Evolutionary conservation across 1,140 invertebrate species (phyloP), one percentile per base, ranked within the genome.

Genomic region (Laupala kohalensis): DNA sequence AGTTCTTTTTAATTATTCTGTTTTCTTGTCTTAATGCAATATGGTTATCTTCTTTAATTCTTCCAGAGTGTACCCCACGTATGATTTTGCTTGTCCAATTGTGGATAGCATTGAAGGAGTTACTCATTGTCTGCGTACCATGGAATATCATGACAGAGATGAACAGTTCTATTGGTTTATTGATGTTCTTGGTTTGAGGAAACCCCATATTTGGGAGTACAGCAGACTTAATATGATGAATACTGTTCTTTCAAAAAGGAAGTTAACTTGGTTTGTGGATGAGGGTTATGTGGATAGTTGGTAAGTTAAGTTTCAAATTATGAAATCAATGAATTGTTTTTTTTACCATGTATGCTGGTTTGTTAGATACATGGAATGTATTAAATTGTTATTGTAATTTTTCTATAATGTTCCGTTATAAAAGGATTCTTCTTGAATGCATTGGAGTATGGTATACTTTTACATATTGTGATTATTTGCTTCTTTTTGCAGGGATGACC

Each of bases 41-140:
- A 6, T 37, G 30, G 15, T 74, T 73, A 67, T 74, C 67, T 74
- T 75, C 67, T 75, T 77, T 71, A 23, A 26, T 5, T 74, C 77
- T 86, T 81, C 3, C 78, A 97, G 95, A 77, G 96, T 97, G 4
- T 99, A 99, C 83, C 98, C 98, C 27, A 99, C 97, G 0, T 99
- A 99, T 78, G 98, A 99, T 83, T 99, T 99, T 85, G 96, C 97
- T 1, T 99, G 98, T 81, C 98, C 98, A 4, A 98, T 99, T 78
- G 97, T 99, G 4, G 98, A 99, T 81, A 91, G 94, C 67, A 85
- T 99, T 67, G 98, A 99, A 84, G 92, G 91, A 71, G 96, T 99
- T 6, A 99, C 97, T 0, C 98, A 99, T 80, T 94, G 96, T 5
- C 82, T 99, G 53, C 86, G 98, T 73, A 99, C 98, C 0, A 99